Percentiles rank a stretch among this genome's conserved stretches.
Conservation (phyloP, 1,140 invertebrate genomes). For the Lutraria rhynchaena region DNA sequence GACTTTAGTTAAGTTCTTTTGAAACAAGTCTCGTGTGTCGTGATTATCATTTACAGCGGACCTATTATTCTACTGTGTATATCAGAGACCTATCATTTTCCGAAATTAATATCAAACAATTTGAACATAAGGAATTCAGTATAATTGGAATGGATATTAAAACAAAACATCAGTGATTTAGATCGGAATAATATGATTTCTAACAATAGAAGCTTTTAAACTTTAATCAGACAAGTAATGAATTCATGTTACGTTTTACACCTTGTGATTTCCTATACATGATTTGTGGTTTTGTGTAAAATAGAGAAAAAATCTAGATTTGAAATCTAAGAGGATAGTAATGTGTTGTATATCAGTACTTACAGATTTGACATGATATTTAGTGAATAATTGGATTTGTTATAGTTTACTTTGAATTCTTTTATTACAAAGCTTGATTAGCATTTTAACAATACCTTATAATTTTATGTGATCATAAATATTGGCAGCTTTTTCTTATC, state of each 20-base stretch:
- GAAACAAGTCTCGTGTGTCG: too few species aligned
- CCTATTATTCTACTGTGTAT: conserved; percentile 29
- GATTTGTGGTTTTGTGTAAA: background rate
- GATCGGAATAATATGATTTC: conserved; percentile 4
- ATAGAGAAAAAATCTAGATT: conserved; percentile 46
- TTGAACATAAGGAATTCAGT: conserved; percentile 13
- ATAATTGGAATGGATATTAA: conserved; percentile 13
- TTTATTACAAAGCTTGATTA: background rate
- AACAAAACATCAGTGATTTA: conserved; percentile 27
- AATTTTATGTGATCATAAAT: background rate
- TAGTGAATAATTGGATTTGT: too few species aligned
- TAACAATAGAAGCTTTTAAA: conserved; percentile 11
- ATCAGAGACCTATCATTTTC: conserved; percentile 36
- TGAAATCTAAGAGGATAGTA: background rate
- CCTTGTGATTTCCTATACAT: conserved; percentile 35
- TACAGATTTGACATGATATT: background rate
- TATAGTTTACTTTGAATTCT: background rate
- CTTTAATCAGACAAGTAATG: conserved; percentile 30
- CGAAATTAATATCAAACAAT: conserved; percentile 45
- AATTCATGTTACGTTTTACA: conserved; percentile 51
- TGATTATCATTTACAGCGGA: too few species aligned
- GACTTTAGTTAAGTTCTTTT: too few species aligned
- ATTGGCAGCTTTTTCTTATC: too few species aligned
- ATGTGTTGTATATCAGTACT: conserved; percentile 21
- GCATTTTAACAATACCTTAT: background rate